A percentile compares a stretch with the other conserved stretches of the same genome.
phyloP scores from a whole-genome alignment of 2,797 vertebrate species.

The Enteromius treurensis region DNA sequence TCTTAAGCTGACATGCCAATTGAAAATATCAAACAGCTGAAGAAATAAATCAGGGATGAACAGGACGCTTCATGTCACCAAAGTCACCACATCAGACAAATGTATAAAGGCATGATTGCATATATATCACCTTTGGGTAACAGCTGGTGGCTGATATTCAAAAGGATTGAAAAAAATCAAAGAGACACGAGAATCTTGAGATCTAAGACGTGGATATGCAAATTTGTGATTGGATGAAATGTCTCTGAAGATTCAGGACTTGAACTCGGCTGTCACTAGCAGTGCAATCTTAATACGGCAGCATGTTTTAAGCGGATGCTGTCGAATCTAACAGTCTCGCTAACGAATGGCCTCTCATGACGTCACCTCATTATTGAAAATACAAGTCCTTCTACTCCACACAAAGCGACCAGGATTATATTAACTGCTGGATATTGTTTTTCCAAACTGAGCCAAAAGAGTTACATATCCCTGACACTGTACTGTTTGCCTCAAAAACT shows the following conservation, averaged over 20 bases:
- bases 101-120: conserved; percentile 49
- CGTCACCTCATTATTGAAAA: conserved; percentile 2
- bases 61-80: conserved; percentile 4
- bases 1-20: background rate
- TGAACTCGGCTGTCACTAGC: conserved; percentile 13
- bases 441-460: conserved; percentile 48
- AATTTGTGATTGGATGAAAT: conserved; percentile 32
- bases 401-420: background rate
- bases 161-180: conserved; percentile 34
- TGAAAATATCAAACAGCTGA: background rate
- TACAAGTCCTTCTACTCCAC: background rate
- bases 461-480: conserved; percentile 27
- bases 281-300: conserved; percentile 22
- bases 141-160: conserved; percentile 40
- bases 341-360: conserved; percentile 20
- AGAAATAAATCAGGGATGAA: conserved; percentile 17
- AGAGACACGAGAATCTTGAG: conserved; percentile 18
- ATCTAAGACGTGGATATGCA: conserved; percentile 43
- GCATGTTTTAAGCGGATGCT: conserved; percentile 16
- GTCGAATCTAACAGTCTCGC: conserved; percentile 15
- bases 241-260: conserved; percentile 28
- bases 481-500: conserved; percentile 43
- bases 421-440: conserved; percentile 37
- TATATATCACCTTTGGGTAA: conserved; percentile 35
- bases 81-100: conserved; percentile 31